Evolutionary conservation across 2,113 vertebrate species (phyloP), one percentile per base, ranked within the genome.

Genomic region (Microtus pennsylvanicus): DNA sequence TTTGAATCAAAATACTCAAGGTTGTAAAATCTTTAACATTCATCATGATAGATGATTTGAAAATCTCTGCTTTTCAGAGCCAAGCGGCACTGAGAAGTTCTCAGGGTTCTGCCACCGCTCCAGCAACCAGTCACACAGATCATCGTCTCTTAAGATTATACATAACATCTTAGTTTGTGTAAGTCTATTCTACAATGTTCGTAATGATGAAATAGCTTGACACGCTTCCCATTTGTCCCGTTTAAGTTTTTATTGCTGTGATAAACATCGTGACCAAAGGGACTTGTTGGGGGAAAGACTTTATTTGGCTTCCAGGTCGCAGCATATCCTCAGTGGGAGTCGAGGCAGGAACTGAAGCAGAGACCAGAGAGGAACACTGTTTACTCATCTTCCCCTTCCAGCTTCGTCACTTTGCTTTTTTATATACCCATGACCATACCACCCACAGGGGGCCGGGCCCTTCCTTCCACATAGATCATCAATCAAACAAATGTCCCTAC

Each of bases 21-120:
- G 58, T 63, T 17, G 10, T 45, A 92, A 85, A 90, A 75, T 26
- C 5, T 47, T 67, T 87, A 92, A 75, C 21, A 63, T 50, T 74
- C 58, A 92, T 81, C 58, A 89, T 50, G 28, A 9, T 63, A 42
- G 61, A 63, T 17, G 7, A 83, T n/a, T 63, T 63, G n/a, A 28
- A 81, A 85, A 85, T 26, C 65, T 91, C 52, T 90, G 13, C 42
- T 96, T 96, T 97, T 94, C 42, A 75, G 85, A 91, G 33, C 4
- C 26, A 78, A 65, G 13, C 28, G 47, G 55, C 24, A 87, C 5
- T 78, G 61, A 26, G 19, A 87, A 78, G 5, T 16, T 33, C 3
- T 24, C 13, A 16, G n/a, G 8, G 74, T 28, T 55, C 6, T 6
- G 50, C 42, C 38, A 38, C 9, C 45, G 87, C 35, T 69, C 30